Percentiles rank a stretch among this genome's conserved stretches.
phyloP scores from a whole-genome alignment of 2,113 vertebrate species.

The Herpetotheres cachinnans region DNA sequence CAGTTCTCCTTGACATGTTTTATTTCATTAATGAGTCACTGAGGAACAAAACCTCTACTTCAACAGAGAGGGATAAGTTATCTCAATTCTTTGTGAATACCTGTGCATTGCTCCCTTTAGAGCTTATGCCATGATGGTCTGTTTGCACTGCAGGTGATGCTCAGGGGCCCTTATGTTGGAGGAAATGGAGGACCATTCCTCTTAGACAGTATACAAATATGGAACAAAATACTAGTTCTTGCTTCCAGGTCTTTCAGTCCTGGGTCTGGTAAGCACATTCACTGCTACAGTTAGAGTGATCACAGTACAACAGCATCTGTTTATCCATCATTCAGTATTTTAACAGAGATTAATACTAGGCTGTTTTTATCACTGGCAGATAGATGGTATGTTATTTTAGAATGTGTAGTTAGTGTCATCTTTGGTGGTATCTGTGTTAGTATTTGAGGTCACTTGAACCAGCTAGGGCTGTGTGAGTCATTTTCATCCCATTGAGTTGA shows the following conservation, averaged over 20 bases:
- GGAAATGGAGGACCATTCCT: background rate
- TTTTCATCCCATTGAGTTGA: background rate
- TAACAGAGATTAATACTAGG: background rate
- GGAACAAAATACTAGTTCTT: background rate
- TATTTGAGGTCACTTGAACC: constrained; percentile 8
- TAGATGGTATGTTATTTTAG: constrained; percentile 26
- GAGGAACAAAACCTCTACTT: background rate
- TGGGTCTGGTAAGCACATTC: background rate
- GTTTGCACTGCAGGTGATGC: background rate
- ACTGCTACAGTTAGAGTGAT: background rate
- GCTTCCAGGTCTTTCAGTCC: background rate
- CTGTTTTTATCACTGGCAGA: constrained; percentile 12
- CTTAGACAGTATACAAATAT: background rate
- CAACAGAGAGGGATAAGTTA: background rate
- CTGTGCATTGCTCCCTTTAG: background rate
- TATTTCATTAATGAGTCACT: background rate
- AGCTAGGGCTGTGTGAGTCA: background rate
- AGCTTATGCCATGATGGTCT: background rate
- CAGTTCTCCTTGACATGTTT: background rate
- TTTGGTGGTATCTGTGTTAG: constrained; percentile 7
- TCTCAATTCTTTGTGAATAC: background rate
- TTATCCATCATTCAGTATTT: constrained; percentile 17
- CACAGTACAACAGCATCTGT: background rate
- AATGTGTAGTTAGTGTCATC: background rate
- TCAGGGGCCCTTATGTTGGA: background rate